Conservation (phyloP, 2,797 vertebrate genomes). For the Pseudomugil gertrudae region DNA sequence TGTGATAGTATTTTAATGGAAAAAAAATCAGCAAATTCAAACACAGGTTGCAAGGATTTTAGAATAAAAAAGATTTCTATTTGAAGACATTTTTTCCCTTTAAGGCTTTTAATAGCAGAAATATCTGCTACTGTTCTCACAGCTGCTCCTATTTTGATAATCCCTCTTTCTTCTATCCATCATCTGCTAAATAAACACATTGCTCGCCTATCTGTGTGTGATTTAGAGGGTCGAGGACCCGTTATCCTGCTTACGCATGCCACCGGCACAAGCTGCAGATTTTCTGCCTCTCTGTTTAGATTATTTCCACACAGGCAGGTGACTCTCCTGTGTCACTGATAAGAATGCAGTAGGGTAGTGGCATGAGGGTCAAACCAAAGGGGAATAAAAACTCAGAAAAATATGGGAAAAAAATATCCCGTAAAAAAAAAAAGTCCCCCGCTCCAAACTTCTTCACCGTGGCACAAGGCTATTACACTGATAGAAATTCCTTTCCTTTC, state of each 20-base stretch:
- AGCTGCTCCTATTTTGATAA: conserved; percentile 51
- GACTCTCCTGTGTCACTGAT: conserved; percentile 78
- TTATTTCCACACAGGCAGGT: conserved; percentile 73
- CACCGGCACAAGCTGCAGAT: conserved; percentile 50
- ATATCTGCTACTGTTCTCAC: conserved; percentile 31
- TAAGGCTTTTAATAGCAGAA: conserved; percentile 32
- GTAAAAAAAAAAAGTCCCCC: conserved; percentile 56
- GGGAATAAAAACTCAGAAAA: conserved; percentile 71
- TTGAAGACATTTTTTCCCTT: conserved; percentile 15
- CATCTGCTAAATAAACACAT: conserved; percentile 75
- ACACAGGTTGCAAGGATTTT: background rate
- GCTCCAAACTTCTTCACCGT: conserved; percentile 74
- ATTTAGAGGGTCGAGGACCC: conserved; percentile 67
- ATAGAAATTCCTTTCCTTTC: conserved; percentile 79
- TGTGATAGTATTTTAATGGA: background rate
- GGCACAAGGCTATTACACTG: conserved; percentile 80
- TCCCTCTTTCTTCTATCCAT: conserved; percentile 63
- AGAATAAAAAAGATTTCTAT: background rate
- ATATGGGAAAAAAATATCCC: conserved; percentile 61
- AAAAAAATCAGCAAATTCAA: background rate
- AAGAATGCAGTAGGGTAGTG: conserved; percentile 74
- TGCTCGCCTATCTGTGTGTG: conserved; percentile 65
- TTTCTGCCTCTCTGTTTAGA: conserved; percentile 71
- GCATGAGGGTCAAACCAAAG: conserved; percentile 78
- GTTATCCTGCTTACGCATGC: conserved; percentile 74